A percentile compares a stretch with the other conserved stretches of the same genome.
These are phyloP conservation scores for Brachionus sp. DNA, from an alignment of 1,140 invertebrate genomes.

Conservation along the genomic window DNA sequence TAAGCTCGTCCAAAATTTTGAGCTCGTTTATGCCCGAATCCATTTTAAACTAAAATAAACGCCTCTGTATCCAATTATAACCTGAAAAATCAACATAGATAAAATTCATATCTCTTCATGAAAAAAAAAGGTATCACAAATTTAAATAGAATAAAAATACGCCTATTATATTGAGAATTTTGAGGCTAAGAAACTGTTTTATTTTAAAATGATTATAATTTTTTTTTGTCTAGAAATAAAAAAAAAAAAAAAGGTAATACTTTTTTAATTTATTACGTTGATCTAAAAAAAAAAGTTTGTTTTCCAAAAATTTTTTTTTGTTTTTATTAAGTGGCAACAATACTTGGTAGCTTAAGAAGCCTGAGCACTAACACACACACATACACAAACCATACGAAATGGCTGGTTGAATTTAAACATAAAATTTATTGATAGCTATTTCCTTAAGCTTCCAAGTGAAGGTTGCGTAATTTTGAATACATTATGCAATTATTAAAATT, in stretches of 20 bases:
- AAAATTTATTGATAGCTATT: not conserved
- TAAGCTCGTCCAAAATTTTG: not conserved
- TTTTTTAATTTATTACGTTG: not conserved
- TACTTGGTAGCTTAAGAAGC: not conserved
- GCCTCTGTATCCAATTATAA: not conserved
- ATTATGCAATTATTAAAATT: too few species aligned
- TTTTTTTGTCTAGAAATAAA: not conserved
- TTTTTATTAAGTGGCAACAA: not conserved
- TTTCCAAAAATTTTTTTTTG: not conserved
- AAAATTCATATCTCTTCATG: not conserved
- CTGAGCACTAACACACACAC: not conserved
- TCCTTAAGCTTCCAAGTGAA: not conserved
- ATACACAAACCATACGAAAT: not conserved
- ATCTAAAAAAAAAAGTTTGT: not conserved
- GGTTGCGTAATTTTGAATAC: not conserved
- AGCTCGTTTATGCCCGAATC: not conserved
- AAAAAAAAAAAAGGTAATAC: not conserved
- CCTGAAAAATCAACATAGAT: not conserved
- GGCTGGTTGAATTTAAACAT: not conserved
- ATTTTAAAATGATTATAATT: slow-evolving; percentile 7
- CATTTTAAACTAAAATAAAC: not conserved
- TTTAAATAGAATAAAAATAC: not conserved
- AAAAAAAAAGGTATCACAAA: not conserved
- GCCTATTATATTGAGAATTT: not conserved
- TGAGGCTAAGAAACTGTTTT: not conserved